These are phyloP conservation scores for Trigoniulus corallinus DNA, from an alignment of 1,140 invertebrate species.

Conservation along the genomic window DNA sequence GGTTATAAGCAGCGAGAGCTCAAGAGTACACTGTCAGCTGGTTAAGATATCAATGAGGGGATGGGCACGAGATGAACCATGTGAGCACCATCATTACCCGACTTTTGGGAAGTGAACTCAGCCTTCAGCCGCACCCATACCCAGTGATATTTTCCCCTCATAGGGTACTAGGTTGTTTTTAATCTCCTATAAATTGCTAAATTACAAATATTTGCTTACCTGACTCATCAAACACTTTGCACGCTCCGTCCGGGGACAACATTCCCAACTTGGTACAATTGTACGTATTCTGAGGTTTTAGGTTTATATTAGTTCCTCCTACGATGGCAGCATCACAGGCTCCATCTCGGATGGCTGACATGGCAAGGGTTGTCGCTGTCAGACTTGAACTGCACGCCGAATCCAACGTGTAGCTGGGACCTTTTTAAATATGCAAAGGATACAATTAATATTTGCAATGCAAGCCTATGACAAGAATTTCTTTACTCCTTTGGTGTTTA, in stretches of 20 bases:
- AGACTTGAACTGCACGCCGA: conserved; percentile 90
- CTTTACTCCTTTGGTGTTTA: no score
- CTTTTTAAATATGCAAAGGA: conserved; percentile 23
- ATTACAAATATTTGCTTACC: conserved; percentile 31
- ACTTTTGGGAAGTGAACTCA: no score
- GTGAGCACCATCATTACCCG: no score
- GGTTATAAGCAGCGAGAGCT: no score
- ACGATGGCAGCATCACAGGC: conserved; percentile 86
- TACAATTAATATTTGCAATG: background rate
- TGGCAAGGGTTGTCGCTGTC: conserved; percentile 70
- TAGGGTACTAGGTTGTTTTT: background rate
- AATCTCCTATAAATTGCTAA: background rate
- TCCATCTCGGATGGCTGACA: conserved; percentile 61
- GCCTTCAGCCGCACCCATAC: no score
- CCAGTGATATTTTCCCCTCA: background rate
- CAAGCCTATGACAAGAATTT: background rate
- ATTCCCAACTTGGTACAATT: conserved; percentile 84
- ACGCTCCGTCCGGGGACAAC: conserved; percentile 72
- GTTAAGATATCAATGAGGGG: no score
- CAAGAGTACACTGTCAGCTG: no score
- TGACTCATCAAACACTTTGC: conserved; percentile 80
- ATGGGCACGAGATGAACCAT: no score
- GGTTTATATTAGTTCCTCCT: conserved; percentile 61
- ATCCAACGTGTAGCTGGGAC: conserved; percentile 83
- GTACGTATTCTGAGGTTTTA: conserved; percentile 76